Conservation (phyloP, 53 echinoderm and acorn worm species). For the Luidia sarsii region DNA sequence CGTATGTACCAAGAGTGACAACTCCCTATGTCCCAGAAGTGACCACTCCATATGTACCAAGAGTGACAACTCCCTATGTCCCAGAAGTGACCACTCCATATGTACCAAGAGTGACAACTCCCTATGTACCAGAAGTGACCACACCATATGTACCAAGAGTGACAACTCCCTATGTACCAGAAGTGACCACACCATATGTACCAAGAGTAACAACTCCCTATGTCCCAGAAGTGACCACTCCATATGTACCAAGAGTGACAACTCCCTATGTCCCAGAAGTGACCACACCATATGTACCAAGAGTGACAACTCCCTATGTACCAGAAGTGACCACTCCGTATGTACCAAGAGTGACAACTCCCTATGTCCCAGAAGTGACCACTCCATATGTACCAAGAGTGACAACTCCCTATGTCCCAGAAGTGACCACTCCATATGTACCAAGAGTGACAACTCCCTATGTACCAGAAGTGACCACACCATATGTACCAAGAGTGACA, state of each 20-base stretch:
- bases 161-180: too few relatives aligned
- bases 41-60: slow-evolving; percentile 17
- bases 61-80: neutral
- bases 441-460: neutral
- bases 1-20: neutral
- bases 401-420: neutral
- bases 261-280: neutral
- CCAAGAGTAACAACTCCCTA: too few relatives aligned
- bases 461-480: too few relatives aligned
- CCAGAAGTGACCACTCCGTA: neutral
- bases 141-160: too few relatives aligned
- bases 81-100: neutral
- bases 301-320: neutral
- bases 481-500: too few relatives aligned
- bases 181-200: too few relatives aligned
- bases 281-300: slow-evolving; percentile 28
- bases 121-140: too few relatives aligned
- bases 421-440: neutral
- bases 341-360: too few relatives aligned
- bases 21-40: neutral
- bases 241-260: slow-evolving; percentile 2
- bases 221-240: too few relatives aligned
- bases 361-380: slow-evolving; percentile 1
- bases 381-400: slow-evolving; percentile 4
- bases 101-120: neutral